Evolutionary conservation across 2,113 vertebrate genomes (phyloP), one percentile per base, ranked within the genome.

Genomic region (Lophius piscatorius): DNA sequence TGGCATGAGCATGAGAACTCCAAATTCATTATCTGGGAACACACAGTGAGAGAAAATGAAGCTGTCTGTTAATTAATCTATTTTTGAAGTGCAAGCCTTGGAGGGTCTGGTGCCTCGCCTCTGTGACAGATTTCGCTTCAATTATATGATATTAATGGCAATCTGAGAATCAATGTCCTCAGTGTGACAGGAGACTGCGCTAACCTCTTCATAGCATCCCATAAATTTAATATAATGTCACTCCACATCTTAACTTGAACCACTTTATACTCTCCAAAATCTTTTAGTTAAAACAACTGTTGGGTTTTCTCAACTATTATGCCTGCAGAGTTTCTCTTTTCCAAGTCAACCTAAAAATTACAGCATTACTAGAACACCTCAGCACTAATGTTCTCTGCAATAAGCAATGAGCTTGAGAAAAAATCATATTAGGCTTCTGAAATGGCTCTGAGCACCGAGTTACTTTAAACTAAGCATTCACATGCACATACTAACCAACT

Each of bases 11-110:
- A 47, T 34, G 24, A 44, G 56, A 83, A 85, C 76, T 83, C 69
- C 81, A 78, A 86, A 86, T 80, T 78, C 45, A 56, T 84, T 85
- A 88, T 85, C 74, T 71, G 45, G 62, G 63, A 82, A 86, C 63
- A 86, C 74, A 83, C 82, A 90, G 87, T 87, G 80, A 88, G 79
- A 83, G 64, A 61, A 81, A 83, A n/a, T 63, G 52, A 76, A 86
- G 68, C 74, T 13, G 40, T 78, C 80, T 54, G 59, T 83, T 85
- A 84, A 88, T 86, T 82, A 74, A 86, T 84, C 78, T 70, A 66
- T 70, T 72, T 81, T 83, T 74, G 84, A 83, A 85, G 74, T 83
- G 69, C 69, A 63, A 69, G 81, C 59, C 78, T 84, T 74, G 36
- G 39, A 85, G 76, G 55, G 51, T 59, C 28, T 50, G 65, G 64